These are phyloP conservation scores for Pteria penguin DNA, from an alignment of 2,888 invertebrate genomes.

Conservation along the genomic window DNA sequence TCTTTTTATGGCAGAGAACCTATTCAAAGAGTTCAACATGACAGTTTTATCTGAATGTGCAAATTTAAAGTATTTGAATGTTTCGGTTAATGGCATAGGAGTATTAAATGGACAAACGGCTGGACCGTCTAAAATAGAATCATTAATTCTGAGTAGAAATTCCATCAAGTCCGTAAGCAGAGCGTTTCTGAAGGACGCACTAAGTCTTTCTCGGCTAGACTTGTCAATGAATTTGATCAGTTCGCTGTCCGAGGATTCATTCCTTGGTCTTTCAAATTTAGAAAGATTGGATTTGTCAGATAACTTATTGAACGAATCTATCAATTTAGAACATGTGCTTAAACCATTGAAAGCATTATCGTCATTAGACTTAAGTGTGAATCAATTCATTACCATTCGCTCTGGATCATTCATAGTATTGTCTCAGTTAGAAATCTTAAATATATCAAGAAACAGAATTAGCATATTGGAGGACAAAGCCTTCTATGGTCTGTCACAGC, in stretches of 20 bases:
- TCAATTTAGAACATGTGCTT: neutral
- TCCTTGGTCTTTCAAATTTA: constrained; percentile 16
- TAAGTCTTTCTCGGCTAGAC: constrained; percentile 11
- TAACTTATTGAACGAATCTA: constrained; percentile 20
- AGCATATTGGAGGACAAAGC: neutral
- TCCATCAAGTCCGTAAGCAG: neutral
- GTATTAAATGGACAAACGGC: constrained; percentile 2
- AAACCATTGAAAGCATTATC: neutral
- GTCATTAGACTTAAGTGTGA: constrained; percentile 20
- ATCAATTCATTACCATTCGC: constrained; percentile 2
- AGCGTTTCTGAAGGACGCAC: constrained; percentile 4
- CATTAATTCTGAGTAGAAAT: constrained; percentile 23
- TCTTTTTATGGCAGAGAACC: constrained; percentile 23
- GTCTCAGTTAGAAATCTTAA: neutral
- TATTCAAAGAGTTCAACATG: constrained; percentile 23
- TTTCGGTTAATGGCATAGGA: constrained; percentile 24
- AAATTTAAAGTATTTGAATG: constrained; percentile 6
- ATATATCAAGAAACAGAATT: constrained; percentile 31
- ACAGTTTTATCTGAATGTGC: constrained; percentile 14
- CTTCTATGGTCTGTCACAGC: constrained; percentile 20
- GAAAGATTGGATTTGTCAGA: constrained; percentile 18
- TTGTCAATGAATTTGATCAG: constrained; percentile 29
- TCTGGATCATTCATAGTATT: constrained; percentile 12
- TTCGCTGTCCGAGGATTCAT: neutral
- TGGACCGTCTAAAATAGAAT: neutral